phyloP scores from a whole-genome alignment of 2,888 invertebrate genomes.

The Acleris literana region DNA sequence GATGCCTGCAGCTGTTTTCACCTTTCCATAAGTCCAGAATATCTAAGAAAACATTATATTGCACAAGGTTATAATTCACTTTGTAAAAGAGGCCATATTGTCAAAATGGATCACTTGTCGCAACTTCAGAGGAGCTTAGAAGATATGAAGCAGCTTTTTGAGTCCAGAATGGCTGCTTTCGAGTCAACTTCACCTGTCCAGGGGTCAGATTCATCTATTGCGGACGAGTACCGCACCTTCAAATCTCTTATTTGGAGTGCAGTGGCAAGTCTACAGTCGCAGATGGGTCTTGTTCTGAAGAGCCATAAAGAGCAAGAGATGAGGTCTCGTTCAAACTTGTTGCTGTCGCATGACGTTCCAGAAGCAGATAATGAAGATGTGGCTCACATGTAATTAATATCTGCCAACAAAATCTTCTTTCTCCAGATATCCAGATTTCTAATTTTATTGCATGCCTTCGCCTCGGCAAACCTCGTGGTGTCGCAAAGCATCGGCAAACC shows the following conservation, averaged over 20 bases:
- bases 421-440: background rate
- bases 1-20: background rate
- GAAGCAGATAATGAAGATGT: background rate
- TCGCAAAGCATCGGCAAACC: too few species aligned
- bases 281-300: background rate
- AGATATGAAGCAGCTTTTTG: background rate
- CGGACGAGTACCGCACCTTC: background rate
- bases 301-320: background rate
- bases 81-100: background rate
- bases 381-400: background rate
- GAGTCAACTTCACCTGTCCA: background rate
- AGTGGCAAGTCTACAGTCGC: background rate
- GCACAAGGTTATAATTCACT: background rate
- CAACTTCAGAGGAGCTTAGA: background rate
- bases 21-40: background rate
- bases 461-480: background rate
- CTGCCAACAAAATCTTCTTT: background rate
- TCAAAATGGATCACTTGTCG: background rate
- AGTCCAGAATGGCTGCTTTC: background rate
- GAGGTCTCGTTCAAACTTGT: background rate
- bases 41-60: background rate
- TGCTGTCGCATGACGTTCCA: slow-evolving; percentile 4
- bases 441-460: background rate
- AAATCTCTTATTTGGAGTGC: slow-evolving; percentile 2
- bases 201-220: background rate